Base-by-base conservation (phyloP, 92 coral and sea anemone genomes). In the Epizoanthus illoricatus region DNA sequence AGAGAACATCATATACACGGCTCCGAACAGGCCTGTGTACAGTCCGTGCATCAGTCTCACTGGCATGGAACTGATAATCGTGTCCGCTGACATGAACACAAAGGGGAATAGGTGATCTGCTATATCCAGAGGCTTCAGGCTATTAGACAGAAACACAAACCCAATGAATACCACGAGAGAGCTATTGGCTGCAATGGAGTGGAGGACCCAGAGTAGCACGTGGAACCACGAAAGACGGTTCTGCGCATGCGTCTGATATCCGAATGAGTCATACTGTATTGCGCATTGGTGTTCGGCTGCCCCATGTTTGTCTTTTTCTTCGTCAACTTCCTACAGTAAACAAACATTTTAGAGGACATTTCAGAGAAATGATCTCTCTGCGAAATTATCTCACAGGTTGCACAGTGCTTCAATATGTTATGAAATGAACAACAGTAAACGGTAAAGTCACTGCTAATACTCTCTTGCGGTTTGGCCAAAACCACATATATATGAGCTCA, bases 51-150 rank as follows among this genome's bases (percentile, higher is more conserved):
- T 64, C 28, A 64, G 28, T 18, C 41, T 64, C 69, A 64, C 69
- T 13, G 69, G 69, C 9, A 64, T 23, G 28, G 40, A 64, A 2
- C 69, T 64, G 15, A 64, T 13, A n/a, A 64, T n/a, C 13, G 69
- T 64, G 69, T 64, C 69, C 69, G 69, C 69, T 18, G n/a, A 21
- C 69, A 64, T 64, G 69, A 64, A 64, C 9, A n/a, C 41, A 21
- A 64, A 64, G n/a, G 36, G 13, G 21, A 64, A 23, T 39, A 23
- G 12, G 39, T 64, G 69, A 23, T 64, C 12, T 15, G 12, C 69
- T 3, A 64, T 17, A 64, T 23, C 69, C 28, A 64, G 21, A 13
- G 28, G 69, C 13, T 64, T 64, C 15, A 64, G 69, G 15, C 13
- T 21, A n/a, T 23, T 64, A 5, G 36, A 64, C 40, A 64, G 41